Evolutionary conservation across 2,113 vertebrate species (phyloP), one percentile per base, ranked within the genome.

Genomic region (Hydrochoerus hydrochaeris): DNA sequence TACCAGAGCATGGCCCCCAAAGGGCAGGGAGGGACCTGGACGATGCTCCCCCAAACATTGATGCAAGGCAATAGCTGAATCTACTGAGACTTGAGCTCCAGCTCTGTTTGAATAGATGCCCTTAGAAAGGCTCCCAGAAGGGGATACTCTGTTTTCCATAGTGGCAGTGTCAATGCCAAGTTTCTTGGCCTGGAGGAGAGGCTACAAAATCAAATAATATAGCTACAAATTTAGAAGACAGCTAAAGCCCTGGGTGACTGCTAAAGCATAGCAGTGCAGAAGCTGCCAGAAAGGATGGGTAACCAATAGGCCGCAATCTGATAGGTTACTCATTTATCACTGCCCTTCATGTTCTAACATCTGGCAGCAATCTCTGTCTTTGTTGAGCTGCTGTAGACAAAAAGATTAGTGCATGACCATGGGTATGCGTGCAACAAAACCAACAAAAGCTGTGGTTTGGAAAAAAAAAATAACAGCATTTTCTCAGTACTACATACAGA

Each of bases 201-300:
- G 91, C 83, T 81, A 93, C 49, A 85, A 41, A 89, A 86, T 93
- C 92, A 82, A 93, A 88, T 88, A 94, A 93, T 38, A n/a, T 7
- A 77, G 63, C 58, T 90, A n/a, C 58, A 78, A 46, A 57, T 95
- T 95, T 87, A 94, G 60, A 85, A 87, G 96, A 83, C 63, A 96
- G 87, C 52, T 54, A 83, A 93, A 82, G 90, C 8, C 12, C 82
- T 63, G 82, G 77, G 90, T 85, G 85, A 83, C 46, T 88, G 38
- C 58, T 82, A 35, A 67, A 85, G 44, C 11, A 3, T 1, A 44
- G 58, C 7, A 30, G 63, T 67, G 26, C 41, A 35, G 69, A 95
- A 65, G 67, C 32, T 11, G 19, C 85, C 38, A 88, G 52, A 73
- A 82, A 49, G n/a, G 41, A 85, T 26, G 71, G 38, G 35, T 38